These are phyloP conservation scores for Gerris lacustris DNA, from an alignment of 2,888 invertebrate genomes.

Conservation along the genomic window DNA sequence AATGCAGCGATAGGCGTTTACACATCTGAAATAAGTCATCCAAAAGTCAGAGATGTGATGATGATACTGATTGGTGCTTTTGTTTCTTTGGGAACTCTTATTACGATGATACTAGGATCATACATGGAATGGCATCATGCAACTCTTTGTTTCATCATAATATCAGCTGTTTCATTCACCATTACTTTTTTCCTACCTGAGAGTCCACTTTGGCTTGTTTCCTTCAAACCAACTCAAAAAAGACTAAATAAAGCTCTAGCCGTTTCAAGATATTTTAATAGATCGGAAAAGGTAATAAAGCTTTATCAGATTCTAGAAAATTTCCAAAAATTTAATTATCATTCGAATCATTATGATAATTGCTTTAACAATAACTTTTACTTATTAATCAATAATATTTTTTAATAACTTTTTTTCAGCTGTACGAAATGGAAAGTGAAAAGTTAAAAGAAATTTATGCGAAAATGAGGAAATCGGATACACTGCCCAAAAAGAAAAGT, in stretches of 20 bases:
- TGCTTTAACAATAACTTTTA: too few relatives aligned
- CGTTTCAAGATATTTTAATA: constrained; percentile 23
- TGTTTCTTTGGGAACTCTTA: background rate
- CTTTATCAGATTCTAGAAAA: too few relatives aligned
- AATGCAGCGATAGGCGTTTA: background rate
- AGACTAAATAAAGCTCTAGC: constrained; percentile 16
- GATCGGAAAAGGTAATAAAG: constrained; percentile 19
- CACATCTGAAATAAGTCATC: background rate
- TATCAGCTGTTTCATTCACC: constrained; percentile 36
- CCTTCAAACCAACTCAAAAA: constrained; percentile 23
- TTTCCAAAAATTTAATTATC: background rate
- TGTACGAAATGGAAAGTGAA: constrained; percentile 24
- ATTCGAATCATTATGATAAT: too few relatives aligned
- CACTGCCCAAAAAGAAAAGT: background rate
- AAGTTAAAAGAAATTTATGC: constrained; percentile 22
- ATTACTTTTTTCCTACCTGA: constrained; percentile 41
- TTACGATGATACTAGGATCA: constrained; percentile 23
- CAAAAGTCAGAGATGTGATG: background rate
- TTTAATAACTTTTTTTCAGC: constrained; percentile 19
- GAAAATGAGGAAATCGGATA: constrained; percentile 14
- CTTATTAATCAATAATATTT: background rate
- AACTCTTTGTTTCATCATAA: constrained; percentile 38
- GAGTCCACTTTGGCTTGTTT: constrained; percentile 45
- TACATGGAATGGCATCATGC: constrained; percentile 43
- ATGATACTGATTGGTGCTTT: background rate